Percentiles rank a stretch among this genome's conserved stretches.
These are phyloP conservation scores for Autographa gamma DNA, from an alignment of 2,888 invertebrate species.

Conservation along the genomic window DNA sequence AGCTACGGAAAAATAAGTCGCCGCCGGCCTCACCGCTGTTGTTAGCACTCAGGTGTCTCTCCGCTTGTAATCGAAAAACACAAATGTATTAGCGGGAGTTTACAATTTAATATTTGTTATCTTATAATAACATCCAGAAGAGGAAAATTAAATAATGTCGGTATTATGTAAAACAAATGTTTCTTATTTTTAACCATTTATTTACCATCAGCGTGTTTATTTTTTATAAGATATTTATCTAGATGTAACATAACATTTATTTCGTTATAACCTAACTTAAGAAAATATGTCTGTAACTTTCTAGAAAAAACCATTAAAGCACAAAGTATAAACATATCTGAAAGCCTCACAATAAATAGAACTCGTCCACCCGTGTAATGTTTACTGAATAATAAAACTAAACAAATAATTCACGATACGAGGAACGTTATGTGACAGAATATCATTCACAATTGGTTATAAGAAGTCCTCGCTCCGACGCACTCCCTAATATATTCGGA, in stretches of 20 bases:
- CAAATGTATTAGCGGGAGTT: neutral
- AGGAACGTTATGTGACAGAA: neutral
- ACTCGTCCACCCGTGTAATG: neutral
- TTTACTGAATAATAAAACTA: neutral
- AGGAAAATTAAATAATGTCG: neutral
- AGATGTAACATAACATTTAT: too few species aligned
- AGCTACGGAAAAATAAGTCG: constrained; percentile 40
- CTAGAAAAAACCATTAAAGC: neutral
- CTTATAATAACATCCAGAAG: neutral
- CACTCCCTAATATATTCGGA: neutral
- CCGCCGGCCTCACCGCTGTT: constrained; percentile 8
- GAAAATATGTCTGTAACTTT: too few species aligned
- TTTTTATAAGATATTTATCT: too few species aligned
- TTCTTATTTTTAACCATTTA: too few species aligned
- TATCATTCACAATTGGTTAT: constrained; percentile 4
- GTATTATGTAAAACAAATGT: too few species aligned
- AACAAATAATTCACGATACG: neutral
- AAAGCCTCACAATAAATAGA: neutral
- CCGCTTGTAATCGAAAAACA: constrained; percentile 2
- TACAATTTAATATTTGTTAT: constrained; percentile 4
- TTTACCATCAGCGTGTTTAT: too few species aligned
- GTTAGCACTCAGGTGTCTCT: constrained; percentile 5
- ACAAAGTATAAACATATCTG: neutral
- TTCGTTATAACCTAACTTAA: too few species aligned
- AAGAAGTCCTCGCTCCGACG: neutral